Conservation (phyloP, 2,888 invertebrate species). For the Tinea trinotella region DNA sequence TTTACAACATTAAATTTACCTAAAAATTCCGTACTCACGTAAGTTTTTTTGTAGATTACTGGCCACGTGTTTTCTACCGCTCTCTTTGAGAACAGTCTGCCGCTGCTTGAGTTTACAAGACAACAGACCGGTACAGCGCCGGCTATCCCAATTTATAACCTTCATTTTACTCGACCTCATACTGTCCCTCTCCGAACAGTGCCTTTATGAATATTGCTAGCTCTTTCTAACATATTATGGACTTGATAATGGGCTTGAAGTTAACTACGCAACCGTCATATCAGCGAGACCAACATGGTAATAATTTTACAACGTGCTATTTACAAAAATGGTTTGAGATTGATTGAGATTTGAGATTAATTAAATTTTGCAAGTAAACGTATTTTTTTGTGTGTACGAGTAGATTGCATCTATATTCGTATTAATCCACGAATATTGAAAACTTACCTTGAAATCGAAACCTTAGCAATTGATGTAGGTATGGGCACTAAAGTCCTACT, state of each 20-base stretch:
- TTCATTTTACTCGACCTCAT: constrained; percentile 2
- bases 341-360: too few relatives aligned
- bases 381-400: too few relatives aligned
- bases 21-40: constrained; percentile 3
- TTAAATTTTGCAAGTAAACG: too few relatives aligned
- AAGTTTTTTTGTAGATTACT: constrained; percentile 26
- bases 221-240: neutral
- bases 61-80: constrained; percentile 52
- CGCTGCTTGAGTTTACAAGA: constrained; percentile 52
- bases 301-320: too few relatives aligned
- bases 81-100: constrained; percentile 38
- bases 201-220: neutral
- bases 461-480: too few relatives aligned
- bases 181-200: neutral
- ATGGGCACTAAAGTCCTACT: too few relatives aligned
- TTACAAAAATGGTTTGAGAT: too few relatives aligned
- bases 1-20: neutral
- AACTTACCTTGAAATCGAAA: too few relatives aligned
- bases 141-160: neutral
- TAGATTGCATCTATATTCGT: too few relatives aligned
- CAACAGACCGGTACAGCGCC: constrained; percentile 42
- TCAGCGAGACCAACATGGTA: constrained; percentile 7
- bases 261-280: constrained; percentile 8
- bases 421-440: too few relatives aligned
- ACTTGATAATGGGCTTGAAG: constrained; percentile 7